Evolutionary conservation across 2,113 vertebrate genomes (phyloP), one percentile per base, ranked within the genome.

Genomic region (Chrysochloris asiatica): DNA sequence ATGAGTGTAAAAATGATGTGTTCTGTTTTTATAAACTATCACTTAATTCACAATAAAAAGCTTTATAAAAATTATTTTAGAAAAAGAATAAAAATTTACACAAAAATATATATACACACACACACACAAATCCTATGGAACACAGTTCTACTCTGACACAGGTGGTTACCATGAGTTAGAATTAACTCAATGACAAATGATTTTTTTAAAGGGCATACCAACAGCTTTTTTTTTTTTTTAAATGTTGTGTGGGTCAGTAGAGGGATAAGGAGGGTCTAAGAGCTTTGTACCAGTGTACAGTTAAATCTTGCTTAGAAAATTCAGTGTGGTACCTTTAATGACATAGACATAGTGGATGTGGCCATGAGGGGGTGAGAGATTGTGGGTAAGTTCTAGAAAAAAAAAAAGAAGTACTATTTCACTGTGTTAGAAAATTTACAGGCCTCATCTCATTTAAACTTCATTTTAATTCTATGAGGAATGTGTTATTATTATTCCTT

Each of bases 231-330:
- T 41, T 6, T n/a, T 61, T 61, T 61, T 30, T 14, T 61, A 4
- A 56, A 83, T 80, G 52, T 67, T 65, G 10, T 8, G 17, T 82
- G 30, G 26, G 11, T 38, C 26, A 6, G 45, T 28, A 85, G 33
- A 26, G 33, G 1, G 17, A 10, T 33, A 73, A 71, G 6, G 24
- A 33, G 12, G 2, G 8, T 19, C 47, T 47, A 52, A 82, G 80
- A 94, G 21, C n/a, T 61, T 91, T 75, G 26, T 43, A 76, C 48
- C 33, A 69, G 54, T 67, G 63, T 61, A 26, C 11, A 72, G 14
- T 71, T 91, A 84, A 83, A 84, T 92, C 67, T 93, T 69, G 14
- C 52, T 93, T 59, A 59, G 4, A 85, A 8, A 38, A 92, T 88
- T 19, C 12, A n/a, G 26, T 41, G 47, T 52, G 43, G 13, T 38